Evolutionary conservation across 2,113 vertebrate genomes (phyloP).

Genomic region (Mugil cephalus): DNA sequence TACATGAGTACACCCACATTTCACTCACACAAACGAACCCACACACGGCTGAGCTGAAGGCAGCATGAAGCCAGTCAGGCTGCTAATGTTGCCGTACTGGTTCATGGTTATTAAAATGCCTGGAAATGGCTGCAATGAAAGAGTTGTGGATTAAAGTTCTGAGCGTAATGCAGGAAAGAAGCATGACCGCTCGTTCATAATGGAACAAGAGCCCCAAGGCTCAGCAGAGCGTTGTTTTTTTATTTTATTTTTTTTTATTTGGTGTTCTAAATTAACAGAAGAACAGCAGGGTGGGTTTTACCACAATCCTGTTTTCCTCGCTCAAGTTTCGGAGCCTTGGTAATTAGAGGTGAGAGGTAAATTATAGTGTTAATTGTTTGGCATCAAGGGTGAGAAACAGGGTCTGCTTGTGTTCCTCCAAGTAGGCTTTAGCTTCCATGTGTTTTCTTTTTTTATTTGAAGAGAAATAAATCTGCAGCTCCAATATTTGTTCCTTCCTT

Average conservation of each 20-base stretch:
- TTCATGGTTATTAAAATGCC: conserved; percentile 63
- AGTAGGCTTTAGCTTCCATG: no score
- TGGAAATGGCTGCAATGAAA: conserved; percentile 61
- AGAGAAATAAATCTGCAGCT: no score
- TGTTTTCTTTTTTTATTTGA: no score
- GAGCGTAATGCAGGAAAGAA: conserved; percentile 32
- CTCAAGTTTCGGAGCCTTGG: conserved; percentile 10
- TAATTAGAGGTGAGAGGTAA: conserved; percentile 30
- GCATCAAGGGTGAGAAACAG: conserved; percentile 16
- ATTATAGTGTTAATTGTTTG: conserved; percentile 25
- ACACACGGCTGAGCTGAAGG: conserved; percentile 33
- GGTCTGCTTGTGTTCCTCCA: no score
- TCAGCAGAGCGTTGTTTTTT: conserved; percentile 33
- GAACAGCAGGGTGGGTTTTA: conserved; percentile 26
- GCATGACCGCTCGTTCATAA: conserved; percentile 50
- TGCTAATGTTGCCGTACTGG: conserved; percentile 43
- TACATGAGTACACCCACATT: no score
- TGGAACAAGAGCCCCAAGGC: conserved; percentile 58
- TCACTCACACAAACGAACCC: conserved; percentile 21
- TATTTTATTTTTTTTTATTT: conserved; percentile 43
- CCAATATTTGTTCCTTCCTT: no score
- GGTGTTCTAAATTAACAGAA: conserved; percentile 42
- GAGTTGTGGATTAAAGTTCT: conserved; percentile 57
- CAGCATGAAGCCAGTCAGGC: conserved; percentile 12
- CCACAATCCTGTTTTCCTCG: conserved; percentile 11